These are phyloP conservation scores for Melanophora roralis DNA, from an alignment of 2,888 invertebrate species.

Conservation along the genomic window DNA sequence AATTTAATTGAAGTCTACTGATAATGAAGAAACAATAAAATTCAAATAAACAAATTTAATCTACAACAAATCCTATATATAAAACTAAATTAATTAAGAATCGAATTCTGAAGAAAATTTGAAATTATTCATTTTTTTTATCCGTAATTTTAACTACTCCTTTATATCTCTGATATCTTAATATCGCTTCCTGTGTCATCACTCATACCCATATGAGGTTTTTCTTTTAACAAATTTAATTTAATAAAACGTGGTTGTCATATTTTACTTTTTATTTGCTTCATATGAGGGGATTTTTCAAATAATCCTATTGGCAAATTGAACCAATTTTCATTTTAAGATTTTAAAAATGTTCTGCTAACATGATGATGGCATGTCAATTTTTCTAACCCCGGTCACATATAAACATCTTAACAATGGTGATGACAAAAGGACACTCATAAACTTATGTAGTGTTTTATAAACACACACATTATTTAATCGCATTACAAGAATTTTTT, in stretches of 20 bases:
- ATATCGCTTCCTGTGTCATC: constrained; percentile 4
- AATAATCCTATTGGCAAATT: constrained; percentile 62
- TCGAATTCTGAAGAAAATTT: too few relatives aligned
- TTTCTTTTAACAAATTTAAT: constrained; percentile 60
- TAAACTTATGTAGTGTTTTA: constrained; percentile 35
- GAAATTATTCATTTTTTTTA: too few relatives aligned
- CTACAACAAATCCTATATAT: too few relatives aligned
- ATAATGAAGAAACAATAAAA: too few relatives aligned
- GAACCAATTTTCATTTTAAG: constrained; percentile 57
- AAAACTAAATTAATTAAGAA: too few relatives aligned
- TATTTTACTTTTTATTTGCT: constrained; percentile 19
- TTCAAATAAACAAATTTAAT: too few relatives aligned
- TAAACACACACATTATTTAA: constrained; percentile 56
- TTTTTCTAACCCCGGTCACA: constrained; percentile 56
- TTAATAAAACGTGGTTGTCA: constrained; percentile 58
- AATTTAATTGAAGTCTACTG: too few relatives aligned
- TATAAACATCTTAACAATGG: constrained; percentile 40
- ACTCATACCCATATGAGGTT: constrained; percentile 27
- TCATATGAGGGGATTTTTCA: constrained; percentile 37
- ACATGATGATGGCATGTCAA: constrained; percentile 51
- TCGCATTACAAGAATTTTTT: constrained; percentile 51
- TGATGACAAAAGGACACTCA: constrained; percentile 42
- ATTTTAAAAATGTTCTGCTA: constrained; percentile 43
- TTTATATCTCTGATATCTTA: neutral
- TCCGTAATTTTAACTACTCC: too few relatives aligned